A percentile compares a stretch with the other conserved stretches of the same genome.
phyloP scores from a whole-genome alignment of 2,113 vertebrate species.

The Osmerus mordax region DNA sequence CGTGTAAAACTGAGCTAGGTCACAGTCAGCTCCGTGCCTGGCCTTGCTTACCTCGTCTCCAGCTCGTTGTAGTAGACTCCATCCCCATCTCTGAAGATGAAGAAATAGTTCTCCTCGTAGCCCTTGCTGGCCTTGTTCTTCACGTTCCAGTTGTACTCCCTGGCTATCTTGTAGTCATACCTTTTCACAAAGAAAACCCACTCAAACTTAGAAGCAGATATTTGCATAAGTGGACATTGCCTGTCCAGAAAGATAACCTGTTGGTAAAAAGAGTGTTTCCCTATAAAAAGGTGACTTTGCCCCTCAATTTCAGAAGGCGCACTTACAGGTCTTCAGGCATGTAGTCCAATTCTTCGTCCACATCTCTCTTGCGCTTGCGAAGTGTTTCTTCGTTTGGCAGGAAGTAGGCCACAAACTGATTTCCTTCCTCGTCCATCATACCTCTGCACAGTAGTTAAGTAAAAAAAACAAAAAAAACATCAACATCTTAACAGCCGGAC shows the following conservation, averaged over 20 bases:
- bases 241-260: background rate
- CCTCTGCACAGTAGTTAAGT: constrained; percentile 68
- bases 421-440: constrained; percentile 98
- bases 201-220: too few relatives aligned
- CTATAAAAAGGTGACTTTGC: background rate
- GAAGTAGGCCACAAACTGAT: constrained; percentile 96
- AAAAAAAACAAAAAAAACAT: background rate
- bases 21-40: background rate
- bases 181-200: constrained; percentile 53
- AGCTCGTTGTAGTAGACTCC: constrained; percentile 95
- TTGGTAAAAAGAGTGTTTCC: background rate
- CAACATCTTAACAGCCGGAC: background rate
- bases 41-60: constrained; percentile 80
- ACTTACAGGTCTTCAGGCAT: constrained; percentile 87
- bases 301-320: background rate
- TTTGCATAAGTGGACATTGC: background rate
- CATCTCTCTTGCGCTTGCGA: constrained; percentile 89
- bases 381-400: constrained; percentile 87
- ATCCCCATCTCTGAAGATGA: constrained; percentile 91
- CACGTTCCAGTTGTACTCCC: constrained; percentile 97
- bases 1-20: too few relatives aligned
- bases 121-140: constrained; percentile 98
- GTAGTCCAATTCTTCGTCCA: constrained; percentile 86
- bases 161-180: constrained; percentile 93
- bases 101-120: constrained; percentile 96